Evolutionary conservation across 2,113 vertebrate species (phyloP).

Genomic region (Camelus bactrianus): DNA sequence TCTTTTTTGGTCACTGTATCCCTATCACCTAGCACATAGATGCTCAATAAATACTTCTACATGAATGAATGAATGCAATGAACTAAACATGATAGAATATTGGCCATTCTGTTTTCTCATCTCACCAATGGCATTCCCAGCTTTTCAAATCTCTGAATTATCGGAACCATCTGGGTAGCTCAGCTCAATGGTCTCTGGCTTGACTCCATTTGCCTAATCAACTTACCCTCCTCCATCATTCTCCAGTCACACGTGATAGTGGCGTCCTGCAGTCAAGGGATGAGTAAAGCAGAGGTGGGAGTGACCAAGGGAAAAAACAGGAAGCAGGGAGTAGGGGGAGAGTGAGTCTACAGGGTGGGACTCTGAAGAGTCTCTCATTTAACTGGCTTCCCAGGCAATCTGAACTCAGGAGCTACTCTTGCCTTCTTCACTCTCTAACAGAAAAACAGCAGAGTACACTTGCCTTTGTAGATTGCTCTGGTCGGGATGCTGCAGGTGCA

Average conservation of each 20-base stretch:
- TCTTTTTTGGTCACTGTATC: not conserved
- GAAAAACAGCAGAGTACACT: not conserved
- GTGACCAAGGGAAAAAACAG: not conserved
- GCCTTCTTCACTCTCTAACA: not conserved
- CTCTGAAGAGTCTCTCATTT: not conserved
- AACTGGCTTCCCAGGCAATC: not conserved
- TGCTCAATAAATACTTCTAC: not conserved
- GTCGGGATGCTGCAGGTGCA: constrained; percentile 66
- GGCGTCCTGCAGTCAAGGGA: not conserved
- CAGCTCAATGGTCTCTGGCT: not conserved
- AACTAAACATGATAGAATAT: not conserved
- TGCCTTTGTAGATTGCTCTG: constrained; percentile 62
- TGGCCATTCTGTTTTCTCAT: not conserved
- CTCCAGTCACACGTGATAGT: not conserved
- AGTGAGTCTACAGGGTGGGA: not conserved
- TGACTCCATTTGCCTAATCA: not conserved
- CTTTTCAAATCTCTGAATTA: constrained; percentile 14
- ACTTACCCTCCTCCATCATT: not conserved
- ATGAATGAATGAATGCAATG: not conserved
- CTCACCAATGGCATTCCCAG: not conserved
- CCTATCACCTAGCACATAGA: not conserved
- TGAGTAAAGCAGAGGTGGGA: not conserved
- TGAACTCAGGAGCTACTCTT: not conserved
- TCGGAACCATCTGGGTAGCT: not conserved
- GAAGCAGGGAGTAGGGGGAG: not conserved